A percentile compares a stretch with the other conserved stretches of the same genome.
These are phyloP conservation scores for Nannospalax galili DNA, from an alignment of 2,113 vertebrate species.

Conservation along the genomic window DNA sequence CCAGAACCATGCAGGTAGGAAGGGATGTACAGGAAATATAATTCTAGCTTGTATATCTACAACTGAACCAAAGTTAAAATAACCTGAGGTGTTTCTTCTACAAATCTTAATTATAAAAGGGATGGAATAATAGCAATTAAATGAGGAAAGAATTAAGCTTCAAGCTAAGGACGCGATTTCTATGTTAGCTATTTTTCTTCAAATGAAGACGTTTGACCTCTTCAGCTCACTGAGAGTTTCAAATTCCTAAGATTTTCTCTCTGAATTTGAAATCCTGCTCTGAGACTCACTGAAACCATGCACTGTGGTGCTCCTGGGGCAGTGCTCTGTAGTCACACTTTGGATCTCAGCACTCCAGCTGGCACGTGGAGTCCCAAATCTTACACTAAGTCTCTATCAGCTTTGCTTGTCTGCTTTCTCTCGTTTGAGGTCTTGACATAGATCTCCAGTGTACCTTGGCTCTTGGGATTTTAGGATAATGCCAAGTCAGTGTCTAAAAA, in stretches of 20 bases:
- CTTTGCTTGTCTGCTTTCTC: neutral
- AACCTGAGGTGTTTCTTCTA: neutral
- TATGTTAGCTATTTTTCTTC: neutral
- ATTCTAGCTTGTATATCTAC: neutral
- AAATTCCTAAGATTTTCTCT: neutral
- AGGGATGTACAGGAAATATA: neutral
- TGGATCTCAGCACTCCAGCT: neutral
- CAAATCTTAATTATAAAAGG: neutral
- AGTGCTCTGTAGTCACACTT: neutral
- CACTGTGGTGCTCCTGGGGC: neutral
- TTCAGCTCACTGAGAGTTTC: neutral
- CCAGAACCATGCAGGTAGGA: neutral
- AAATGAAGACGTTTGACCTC: neutral
- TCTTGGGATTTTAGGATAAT: neutral
- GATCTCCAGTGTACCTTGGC: neutral
- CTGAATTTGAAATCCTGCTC: neutral
- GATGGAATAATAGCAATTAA: neutral
- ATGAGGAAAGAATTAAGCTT: neutral
- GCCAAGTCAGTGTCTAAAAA: neutral
- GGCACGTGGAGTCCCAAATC: neutral
- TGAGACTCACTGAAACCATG: neutral
- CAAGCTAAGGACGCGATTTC: neutral
- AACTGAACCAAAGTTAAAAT: constrained; percentile 2
- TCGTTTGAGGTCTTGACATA: neutral
- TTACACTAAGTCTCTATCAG: neutral